Evolutionary conservation across 2,797 vertebrate genomes (phyloP), one percentile per base, ranked within the genome.

Genomic region (Scolopax bukidnonensis): DNA sequence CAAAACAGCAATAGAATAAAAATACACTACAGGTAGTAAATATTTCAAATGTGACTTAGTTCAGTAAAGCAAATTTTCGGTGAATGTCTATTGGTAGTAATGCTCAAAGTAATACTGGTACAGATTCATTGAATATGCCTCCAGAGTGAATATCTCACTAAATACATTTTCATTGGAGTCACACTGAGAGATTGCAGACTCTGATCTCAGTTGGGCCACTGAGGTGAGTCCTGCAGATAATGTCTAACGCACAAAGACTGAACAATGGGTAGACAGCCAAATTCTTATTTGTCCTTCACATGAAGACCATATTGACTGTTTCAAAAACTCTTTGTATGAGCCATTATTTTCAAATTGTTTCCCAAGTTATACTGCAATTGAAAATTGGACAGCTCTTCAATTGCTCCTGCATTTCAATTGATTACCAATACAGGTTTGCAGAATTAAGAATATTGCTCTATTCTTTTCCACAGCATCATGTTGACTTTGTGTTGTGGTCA

Each of bases 301-400:
- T 93, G 90, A 97, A 98, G 98, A 98, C 98, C 98, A 98, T 99
- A 99, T 99, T 98, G 99, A 99, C 99, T 98, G 97, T 88, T 98
- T 98, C 98, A 98, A 98, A 98, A 97, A 97, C 96, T 97, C 96
- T 98, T 98, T 98, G 98, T 98, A 98, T 97, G 98, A 98, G 98
- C 99, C 98, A 98, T 99, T 99, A 99, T 99, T 99, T 99, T 99
- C 98, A 99, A 99, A 99, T 99, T 99, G 99, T 99, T 99, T 99
- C 98, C 99, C 98, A 99, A 99, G 99, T 98, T 98, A 98, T 98
- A 98, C 98, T 85, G 98, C 99, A 99, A 99, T 99, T 99, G 99
- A 99, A 98, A 98, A 99, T 98, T 98, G 98, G 99, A 99, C 99
- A 99, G 99, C 98, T 99, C 98, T 99, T 99, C 99, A 99, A 99